Evolutionary conservation across 2,888 invertebrate genomes (phyloP), one percentile per base, ranked within the genome.

Genomic region (Drosophila leonis): DNA sequence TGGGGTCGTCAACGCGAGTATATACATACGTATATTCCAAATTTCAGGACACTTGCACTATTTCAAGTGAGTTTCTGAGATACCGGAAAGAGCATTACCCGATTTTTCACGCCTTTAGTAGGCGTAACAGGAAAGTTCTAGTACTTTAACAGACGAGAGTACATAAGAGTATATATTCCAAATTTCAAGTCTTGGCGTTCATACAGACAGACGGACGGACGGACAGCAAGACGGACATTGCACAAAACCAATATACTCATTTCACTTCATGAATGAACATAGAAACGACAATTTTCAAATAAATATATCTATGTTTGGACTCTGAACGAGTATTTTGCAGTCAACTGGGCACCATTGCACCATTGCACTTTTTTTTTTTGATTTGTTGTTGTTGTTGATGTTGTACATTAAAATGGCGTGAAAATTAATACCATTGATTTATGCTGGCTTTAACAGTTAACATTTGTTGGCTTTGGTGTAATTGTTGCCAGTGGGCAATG

Each of bases 341-440:
- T 18, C 18, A 8, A 9, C 13, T 20, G n/a, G 10, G 18, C n/a
- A 48, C n/a, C 31, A 31, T 12, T n/a, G n/a, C n/a, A n/a, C n/a
- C n/a, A n/a, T n/a, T n/a, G n/a, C n/a, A 5, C 6, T 12, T 24
- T 59, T 29, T 54, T 18, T 44, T 24, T 12, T 12, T 54, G 49
- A 1, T 10, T 29, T 72, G 7, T 18, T 57, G 7, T 13, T 48
- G 35, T 15, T n/a, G 57, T 24, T 52, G 63, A n/a, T 80, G 74
- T 70, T 49, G 41, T 62, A 72, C 81, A 83, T 78, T 75, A 80
- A 86, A 88, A 86, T 78, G 69, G 81, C 76, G 78, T 90, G 86
- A 86, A 88, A 88, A 80, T 76, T 51, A 78, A 75, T 76, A 69
- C 75, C 72, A 87, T 76, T 87, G 74, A 72, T 72, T 83, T 79